Evolutionary conservation across 2,113 vertebrate species (phyloP).

Genomic region (Verasper variegatus): DNA sequence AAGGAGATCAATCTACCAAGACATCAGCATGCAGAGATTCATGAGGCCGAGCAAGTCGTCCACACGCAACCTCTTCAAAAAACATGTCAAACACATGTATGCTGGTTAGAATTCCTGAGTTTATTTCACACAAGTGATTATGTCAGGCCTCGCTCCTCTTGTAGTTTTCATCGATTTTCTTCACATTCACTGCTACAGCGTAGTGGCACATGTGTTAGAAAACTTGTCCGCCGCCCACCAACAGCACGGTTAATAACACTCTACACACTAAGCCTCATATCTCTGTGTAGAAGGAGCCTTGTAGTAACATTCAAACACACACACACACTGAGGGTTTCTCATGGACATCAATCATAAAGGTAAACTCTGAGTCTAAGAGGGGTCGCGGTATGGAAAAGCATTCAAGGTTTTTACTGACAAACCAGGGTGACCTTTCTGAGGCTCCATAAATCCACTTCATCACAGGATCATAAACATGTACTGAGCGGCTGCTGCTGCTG

Average conservation of each 20-base stretch:
- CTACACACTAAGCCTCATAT: constrained; percentile 48
- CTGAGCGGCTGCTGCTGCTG: background rate
- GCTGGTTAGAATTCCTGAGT: background rate
- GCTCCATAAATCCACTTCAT: constrained; percentile 76
- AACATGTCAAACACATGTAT: background rate
- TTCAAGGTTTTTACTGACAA: constrained; percentile 67
- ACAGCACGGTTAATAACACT: constrained; percentile 60
- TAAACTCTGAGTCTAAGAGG: constrained; percentile 34
- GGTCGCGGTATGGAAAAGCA: constrained; percentile 69
- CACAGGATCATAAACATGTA: constrained; percentile 69
- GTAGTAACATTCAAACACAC: constrained; percentile 31
- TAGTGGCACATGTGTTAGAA: constrained; percentile 65
- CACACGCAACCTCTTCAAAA: background rate
- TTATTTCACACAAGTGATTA: background rate
- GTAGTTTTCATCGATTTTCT: background rate
- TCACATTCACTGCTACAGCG: background rate
- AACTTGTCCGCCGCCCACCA: constrained; percentile 44
- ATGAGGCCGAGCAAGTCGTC: background rate
- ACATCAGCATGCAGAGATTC: background rate
- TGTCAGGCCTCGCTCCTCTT: background rate
- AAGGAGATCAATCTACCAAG: background rate
- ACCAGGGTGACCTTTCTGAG: constrained; percentile 62
- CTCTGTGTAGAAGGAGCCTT: constrained; percentile 48
- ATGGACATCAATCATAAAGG: constrained; percentile 61
- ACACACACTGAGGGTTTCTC: constrained; percentile 20